A percentile compares a stretch with the other conserved stretches of the same genome.
Evolutionary conservation across 2,113 vertebrate genomes (phyloP).

Genomic region (Oriolus oriolus): DNA sequence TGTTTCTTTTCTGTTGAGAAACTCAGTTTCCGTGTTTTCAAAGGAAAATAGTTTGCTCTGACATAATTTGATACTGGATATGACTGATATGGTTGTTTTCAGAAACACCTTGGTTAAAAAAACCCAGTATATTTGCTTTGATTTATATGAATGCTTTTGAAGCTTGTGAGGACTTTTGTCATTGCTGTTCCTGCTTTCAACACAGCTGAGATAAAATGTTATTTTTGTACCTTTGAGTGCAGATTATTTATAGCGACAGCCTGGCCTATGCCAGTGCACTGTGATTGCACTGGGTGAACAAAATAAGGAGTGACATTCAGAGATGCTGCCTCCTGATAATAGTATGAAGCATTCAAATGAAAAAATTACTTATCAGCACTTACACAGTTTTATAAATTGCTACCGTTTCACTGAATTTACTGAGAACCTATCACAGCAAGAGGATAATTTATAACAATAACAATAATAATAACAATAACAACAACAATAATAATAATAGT

Average conservation of each 20-base stretch:
- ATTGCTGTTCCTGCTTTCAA: neutral
- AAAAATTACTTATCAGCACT: neutral
- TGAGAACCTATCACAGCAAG: neutral
- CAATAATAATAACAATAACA: neutral
- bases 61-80: neutral
- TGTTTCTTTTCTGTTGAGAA: neutral
- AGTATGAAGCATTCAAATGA: neutral
- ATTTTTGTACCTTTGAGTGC: neutral
- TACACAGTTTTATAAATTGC: neutral
- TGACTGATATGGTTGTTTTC: neutral
- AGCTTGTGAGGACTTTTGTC: neutral
- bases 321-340: neutral
- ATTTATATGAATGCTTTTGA: neutral
- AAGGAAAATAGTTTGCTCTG: neutral
- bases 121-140: neutral
- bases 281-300: neutral
- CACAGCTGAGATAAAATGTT: neutral
- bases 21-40: neutral
- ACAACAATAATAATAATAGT: neutral
- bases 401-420: neutral
- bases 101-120: neutral
- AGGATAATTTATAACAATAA: neutral
- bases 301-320: neutral
- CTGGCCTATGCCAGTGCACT: neutral
- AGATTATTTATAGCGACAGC: neutral